Conservation (phyloP, 2,888 invertebrate genomes). For the Hydropsyche betteni region DNA sequence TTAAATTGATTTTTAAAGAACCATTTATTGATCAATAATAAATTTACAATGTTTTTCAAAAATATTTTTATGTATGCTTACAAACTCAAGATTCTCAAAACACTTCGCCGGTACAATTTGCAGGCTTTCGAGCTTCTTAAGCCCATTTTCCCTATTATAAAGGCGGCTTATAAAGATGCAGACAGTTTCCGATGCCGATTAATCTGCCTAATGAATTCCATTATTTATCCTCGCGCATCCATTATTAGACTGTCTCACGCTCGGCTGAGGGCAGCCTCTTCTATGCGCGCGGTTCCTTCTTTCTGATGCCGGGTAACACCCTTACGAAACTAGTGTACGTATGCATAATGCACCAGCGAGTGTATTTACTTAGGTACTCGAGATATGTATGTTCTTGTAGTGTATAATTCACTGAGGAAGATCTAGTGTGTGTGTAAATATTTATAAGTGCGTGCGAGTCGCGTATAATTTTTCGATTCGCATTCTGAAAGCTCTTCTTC, state of each 20-base stretch:
- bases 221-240: conserved; percentile 59
- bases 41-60: too few species aligned
- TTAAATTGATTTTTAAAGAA: too few species aligned
- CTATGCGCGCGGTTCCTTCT: background rate
- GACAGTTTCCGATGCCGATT: conserved; percentile 54
- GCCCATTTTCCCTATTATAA: conserved; percentile 32
- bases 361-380: conserved; percentile 7
- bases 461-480: conserved; percentile 32
- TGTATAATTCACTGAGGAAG: background rate
- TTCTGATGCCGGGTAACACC: background rate
- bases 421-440: conserved; percentile 10
- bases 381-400: background rate
- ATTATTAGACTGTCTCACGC: conserved; percentile 55
- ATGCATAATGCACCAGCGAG: conserved; percentile 17
- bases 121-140: conserved; percentile 36
- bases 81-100: too few species aligned
- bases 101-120: too few species aligned
- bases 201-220: conserved; percentile 59
- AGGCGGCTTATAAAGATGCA: conserved; percentile 48
- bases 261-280: conserved; percentile 43
- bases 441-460: conserved; percentile 5
- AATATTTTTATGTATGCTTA: too few species aligned
- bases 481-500: conserved; percentile 8
- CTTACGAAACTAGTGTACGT: background rate
- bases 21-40: too few species aligned